These are phyloP conservation scores for Schizothorax lantsangensis DNA, from an alignment of 2,797 vertebrate species.

Conservation along the genomic window DNA sequence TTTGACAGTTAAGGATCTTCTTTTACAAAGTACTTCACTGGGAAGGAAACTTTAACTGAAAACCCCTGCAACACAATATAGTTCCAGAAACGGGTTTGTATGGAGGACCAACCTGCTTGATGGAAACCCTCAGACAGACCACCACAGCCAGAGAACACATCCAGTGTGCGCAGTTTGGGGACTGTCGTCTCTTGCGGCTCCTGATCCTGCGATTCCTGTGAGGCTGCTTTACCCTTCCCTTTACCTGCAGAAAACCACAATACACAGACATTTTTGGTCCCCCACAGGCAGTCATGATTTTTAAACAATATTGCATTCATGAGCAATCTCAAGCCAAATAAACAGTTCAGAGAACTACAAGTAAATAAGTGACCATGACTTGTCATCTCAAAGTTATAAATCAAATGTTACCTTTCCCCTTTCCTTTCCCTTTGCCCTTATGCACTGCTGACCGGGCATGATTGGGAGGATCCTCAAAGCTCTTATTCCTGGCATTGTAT, in stretches of 20 bases:
- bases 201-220: slow-evolving; percentile 76
- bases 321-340: not conserved
- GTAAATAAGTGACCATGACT: not conserved
- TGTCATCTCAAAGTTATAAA: not conserved
- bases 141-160: slow-evolving; percentile 96
- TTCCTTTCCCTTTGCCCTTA: slow-evolving; percentile 96
- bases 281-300: not conserved
- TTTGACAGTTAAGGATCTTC: no score
- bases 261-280: not conserved
- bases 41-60: not conserved
- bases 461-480: slow-evolving; percentile 96
- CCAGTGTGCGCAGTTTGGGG: slow-evolving; percentile 88
- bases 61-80: not conserved
- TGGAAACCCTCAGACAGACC: slow-evolving; percentile 97
- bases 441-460: slow-evolving; percentile 87
- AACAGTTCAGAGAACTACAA: not conserved
- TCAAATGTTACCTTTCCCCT: slow-evolving; percentile 88
- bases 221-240: slow-evolving; percentile 82
- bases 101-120: slow-evolving; percentile 84
- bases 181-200: slow-evolving; percentile 70
- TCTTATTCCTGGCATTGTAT: slow-evolving; percentile 90
- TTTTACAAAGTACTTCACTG: no score
- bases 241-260: slow-evolving; percentile 78
- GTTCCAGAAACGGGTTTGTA: no score
- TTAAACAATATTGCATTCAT: not conserved